Conservation (phyloP, 2,888 invertebrate species). For the Cynaeus angustus region DNA sequence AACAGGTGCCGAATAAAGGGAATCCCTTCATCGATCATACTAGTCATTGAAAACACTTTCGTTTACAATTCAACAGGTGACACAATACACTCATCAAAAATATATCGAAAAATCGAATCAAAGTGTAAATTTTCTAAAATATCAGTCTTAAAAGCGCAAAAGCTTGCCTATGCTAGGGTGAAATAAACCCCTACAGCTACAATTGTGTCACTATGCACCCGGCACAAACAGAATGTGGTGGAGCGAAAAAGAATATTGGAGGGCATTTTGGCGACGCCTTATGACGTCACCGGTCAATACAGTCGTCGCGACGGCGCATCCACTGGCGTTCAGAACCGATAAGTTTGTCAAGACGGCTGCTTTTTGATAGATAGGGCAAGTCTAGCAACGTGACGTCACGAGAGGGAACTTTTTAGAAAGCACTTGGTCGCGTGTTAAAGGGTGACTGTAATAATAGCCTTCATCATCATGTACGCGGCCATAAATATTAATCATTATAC, state of each 20-base stretch:
- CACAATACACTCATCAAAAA: conserved; percentile 28
- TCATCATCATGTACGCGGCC: neutral
- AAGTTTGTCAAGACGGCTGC: neutral
- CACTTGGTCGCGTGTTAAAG: conserved; percentile 8
- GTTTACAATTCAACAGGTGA: conserved; percentile 41
- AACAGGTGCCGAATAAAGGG: conserved; percentile 51
- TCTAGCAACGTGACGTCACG: neutral
- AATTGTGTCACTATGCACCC: conserved; percentile 43
- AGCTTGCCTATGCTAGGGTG: conserved; percentile 9
- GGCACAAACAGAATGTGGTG: conserved; percentile 46
- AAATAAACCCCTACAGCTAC: conserved; percentile 13
- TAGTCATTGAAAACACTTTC: conserved; percentile 22
- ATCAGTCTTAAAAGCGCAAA: neutral
- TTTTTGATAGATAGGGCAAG: conserved; percentile 17
- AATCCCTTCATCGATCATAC: conserved; percentile 43
- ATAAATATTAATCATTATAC: neutral
- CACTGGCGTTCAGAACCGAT: conserved; percentile 12
- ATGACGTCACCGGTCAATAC: conserved; percentile 71
- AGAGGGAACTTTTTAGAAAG: conserved; percentile 6
- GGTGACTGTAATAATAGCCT: conserved; percentile 6
- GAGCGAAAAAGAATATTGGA: conserved; percentile 50
- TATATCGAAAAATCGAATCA: conserved; percentile 6
- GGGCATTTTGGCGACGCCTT: conserved; percentile 70
- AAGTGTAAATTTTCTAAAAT: conserved; percentile 18
- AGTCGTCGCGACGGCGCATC: conserved; percentile 71